phyloP scores from a whole-genome alignment of 2,113 vertebrate genomes.

The Chelonoidis abingdonii region DNA sequence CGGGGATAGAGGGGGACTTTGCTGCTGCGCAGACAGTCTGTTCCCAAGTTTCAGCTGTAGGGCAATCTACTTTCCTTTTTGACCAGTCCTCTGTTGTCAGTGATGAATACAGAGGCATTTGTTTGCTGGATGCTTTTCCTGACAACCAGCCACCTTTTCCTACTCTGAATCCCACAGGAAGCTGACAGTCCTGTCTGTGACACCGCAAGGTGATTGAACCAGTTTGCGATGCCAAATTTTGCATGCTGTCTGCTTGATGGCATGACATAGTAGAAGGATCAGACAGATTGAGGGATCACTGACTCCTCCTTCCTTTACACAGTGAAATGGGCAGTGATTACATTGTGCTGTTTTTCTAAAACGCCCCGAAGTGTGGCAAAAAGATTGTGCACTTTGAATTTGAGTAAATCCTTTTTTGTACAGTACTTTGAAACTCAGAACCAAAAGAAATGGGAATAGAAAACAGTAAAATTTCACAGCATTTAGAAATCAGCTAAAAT shows the following conservation, averaged over 20 bases:
- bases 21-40: too few species aligned
- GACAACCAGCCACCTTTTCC: not conserved
- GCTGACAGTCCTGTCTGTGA: not conserved
- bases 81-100: not conserved
- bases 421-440: not conserved
- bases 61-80: not conserved
- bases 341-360: not conserved
- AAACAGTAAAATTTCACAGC: constrained; percentile 57
- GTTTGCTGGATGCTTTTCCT: not conserved
- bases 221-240: not conserved
- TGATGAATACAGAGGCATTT: not conserved
- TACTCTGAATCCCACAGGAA: not conserved
- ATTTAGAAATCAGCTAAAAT: constrained; percentile 40
- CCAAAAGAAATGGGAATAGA: constrained; percentile 3
- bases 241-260: not conserved
- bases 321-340: not conserved
- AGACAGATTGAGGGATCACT: not conserved
- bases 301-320: not conserved
- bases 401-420: not conserved
- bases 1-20: not conserved
- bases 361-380: not conserved
- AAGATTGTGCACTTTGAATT: not conserved
- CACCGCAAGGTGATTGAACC: not conserved
- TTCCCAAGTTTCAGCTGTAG: too few species aligned
- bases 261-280: not conserved